A percentile compares a stretch with the other conserved stretches of the same genome.
These are phyloP conservation scores for Leucoma salicis DNA, from an alignment of 2,888 invertebrate genomes.

Conservation along the genomic window DNA sequence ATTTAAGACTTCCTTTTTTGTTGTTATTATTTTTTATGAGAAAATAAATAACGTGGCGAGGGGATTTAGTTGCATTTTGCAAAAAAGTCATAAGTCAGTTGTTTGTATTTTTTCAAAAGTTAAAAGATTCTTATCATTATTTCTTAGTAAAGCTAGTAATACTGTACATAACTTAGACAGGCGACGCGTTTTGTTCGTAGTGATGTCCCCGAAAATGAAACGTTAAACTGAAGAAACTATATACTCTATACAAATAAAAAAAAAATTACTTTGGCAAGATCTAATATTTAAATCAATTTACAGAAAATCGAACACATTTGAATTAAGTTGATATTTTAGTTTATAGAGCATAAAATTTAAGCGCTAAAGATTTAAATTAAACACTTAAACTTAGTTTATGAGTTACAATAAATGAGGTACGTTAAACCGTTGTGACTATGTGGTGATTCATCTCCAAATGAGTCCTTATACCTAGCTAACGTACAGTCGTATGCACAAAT, in stretches of 20 bases:
- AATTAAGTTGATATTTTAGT: constrained; percentile 35
- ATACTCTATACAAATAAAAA: constrained; percentile 52
- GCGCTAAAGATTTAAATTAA: constrained; percentile 57
- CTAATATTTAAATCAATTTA: constrained; percentile 46
- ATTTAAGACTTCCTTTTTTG: no score
- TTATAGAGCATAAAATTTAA: constrained; percentile 47
- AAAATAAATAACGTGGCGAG: no score
- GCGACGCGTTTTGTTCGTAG: constrained; percentile 52
- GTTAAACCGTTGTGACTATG: constrained; percentile 78
- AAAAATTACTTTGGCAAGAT: constrained; percentile 74
- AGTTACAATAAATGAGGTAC: constrained; percentile 78
- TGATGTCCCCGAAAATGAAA: constrained; percentile 28
- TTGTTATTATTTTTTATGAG: no score
- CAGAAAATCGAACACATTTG: constrained; percentile 42
- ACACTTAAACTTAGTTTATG: constrained; percentile 63
- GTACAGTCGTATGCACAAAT: constrained; percentile 40
- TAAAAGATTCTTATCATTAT: constrained; percentile 45
- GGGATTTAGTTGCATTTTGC: no score
- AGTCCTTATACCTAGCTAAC: constrained; percentile 31
- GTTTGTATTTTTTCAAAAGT: constrained; percentile 37
- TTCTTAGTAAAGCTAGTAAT: constrained; percentile 80
- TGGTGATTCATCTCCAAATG: constrained; percentile 51
- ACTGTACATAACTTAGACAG: constrained; percentile 76
- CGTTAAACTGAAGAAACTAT: constrained; percentile 44
- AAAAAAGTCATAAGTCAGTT: not conserved